Evolutionary conservation across 1,140 invertebrate species (phyloP).

Genomic region (Venturia canescens): DNA sequence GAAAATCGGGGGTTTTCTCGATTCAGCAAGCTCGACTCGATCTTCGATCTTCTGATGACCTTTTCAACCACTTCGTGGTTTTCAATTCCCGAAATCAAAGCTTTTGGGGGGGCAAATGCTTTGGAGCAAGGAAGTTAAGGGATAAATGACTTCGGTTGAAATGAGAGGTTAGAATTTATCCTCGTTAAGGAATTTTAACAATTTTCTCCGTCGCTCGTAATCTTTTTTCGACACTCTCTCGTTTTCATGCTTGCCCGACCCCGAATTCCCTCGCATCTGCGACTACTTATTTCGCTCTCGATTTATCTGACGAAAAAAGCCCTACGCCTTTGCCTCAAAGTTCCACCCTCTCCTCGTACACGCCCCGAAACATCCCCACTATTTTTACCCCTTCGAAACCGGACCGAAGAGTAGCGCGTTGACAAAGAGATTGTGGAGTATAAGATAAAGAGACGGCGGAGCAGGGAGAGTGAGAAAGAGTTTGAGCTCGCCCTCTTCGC

Average conservation of each 20-base stretch:
- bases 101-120: no score
- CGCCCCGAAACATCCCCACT: constrained; percentile 9
- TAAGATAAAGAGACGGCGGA: not conserved
- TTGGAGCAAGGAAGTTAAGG: no score
- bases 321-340: constrained; percentile 10
- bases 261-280: not conserved
- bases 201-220: not conserved
- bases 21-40: no score
- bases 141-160: no score
- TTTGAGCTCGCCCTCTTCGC: constrained; percentile 43
- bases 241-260: not conserved
- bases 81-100: no score
- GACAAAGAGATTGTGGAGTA: constrained; percentile 34
- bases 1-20: no score
- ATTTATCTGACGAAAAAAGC: not conserved
- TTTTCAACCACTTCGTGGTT: no score
- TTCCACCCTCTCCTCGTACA: constrained; percentile 9
- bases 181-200: no score
- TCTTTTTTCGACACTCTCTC: not conserved
- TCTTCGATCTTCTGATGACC: no score
- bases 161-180: no score
- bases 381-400: not conserved
- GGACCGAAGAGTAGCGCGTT: not conserved
- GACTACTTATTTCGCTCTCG: constrained; percentile 6
- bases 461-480: not conserved